These are phyloP conservation scores for Bufo gargarizans DNA, from an alignment of 2,113 vertebrate genomes.

Conservation along the genomic window DNA sequence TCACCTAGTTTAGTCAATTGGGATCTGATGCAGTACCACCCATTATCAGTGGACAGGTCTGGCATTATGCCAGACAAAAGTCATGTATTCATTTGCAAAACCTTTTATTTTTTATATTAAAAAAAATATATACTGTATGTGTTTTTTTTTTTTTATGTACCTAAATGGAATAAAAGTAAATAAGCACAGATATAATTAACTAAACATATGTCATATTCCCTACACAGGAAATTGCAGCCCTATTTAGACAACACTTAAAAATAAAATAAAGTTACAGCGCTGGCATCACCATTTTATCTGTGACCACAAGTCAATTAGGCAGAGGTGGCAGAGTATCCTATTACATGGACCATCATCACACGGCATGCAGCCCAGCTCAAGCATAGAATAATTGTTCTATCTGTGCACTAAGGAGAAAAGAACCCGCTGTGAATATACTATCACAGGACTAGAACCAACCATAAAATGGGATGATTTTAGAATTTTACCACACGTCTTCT, in stretches of 20 bases:
- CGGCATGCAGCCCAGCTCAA: background rate
- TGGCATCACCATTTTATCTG: constrained; percentile 33
- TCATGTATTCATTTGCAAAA: no score
- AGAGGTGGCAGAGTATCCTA: constrained; percentile 34
- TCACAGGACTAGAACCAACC: background rate
- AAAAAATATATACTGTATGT: background rate
- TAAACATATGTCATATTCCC: background rate
- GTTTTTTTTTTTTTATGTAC: background rate
- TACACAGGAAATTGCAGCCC: constrained; percentile 15
- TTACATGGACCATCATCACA: constrained; percentile 43
- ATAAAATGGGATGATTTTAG: background rate
- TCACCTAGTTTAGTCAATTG: no score
- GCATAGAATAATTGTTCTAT: background rate
- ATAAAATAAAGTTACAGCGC: background rate
- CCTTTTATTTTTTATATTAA: background rate
- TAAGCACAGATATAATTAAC: background rate
- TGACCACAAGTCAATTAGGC: constrained; percentile 52
- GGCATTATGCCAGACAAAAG: no score
- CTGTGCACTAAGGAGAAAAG: background rate
- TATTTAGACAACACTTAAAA: constrained; percentile 41
- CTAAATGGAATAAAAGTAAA: background rate
- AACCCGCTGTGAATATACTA: background rate
- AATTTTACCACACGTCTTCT: background rate
- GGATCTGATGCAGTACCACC: no score
- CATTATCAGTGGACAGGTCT: no score